phyloP scores from a whole-genome alignment of 1,140 invertebrate genomes.

The Sarcophaga peregrina region DNA sequence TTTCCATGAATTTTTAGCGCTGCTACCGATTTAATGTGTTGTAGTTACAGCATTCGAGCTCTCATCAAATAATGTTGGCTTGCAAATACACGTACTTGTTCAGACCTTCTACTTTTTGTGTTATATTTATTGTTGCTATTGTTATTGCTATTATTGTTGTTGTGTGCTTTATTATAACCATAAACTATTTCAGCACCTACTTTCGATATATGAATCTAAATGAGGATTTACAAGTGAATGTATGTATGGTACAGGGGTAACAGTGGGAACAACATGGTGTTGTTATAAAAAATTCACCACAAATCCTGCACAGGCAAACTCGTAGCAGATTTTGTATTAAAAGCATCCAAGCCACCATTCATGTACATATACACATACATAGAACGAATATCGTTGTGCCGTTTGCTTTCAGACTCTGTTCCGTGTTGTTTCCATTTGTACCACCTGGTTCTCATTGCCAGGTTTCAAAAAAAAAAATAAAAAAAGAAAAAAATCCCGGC shows the following conservation, averaged over 20 bases:
- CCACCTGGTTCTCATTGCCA: too few relatives aligned
- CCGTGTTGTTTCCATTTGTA: too few relatives aligned
- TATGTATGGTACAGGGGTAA: background rate
- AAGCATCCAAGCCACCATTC: background rate
- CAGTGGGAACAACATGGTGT: background rate
- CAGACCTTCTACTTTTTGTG: background rate
- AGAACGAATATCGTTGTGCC: too few relatives aligned
- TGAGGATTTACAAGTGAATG: background rate
- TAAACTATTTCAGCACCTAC: slow-evolving; percentile 29
- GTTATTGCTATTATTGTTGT: background rate
- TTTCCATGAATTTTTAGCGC: background rate
- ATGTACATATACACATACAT: too few relatives aligned
- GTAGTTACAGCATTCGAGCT: background rate
- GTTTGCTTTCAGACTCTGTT: too few relatives aligned
- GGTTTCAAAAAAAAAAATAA: too few relatives aligned
- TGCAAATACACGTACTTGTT: background rate
- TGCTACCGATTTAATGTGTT: background rate
- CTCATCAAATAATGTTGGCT: slow-evolving; percentile 11
- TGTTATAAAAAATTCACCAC: background rate
- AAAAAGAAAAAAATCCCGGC: too few relatives aligned
- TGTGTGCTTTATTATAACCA: slow-evolving; percentile 16
- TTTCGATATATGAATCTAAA: background rate
- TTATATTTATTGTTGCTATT: background rate
- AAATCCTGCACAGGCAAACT: slow-evolving; percentile 26
- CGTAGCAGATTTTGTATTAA: slow-evolving; percentile 27